Evolutionary conservation across 2,113 vertebrate species (phyloP).

Genomic region (Percopsis transmontana): DNA sequence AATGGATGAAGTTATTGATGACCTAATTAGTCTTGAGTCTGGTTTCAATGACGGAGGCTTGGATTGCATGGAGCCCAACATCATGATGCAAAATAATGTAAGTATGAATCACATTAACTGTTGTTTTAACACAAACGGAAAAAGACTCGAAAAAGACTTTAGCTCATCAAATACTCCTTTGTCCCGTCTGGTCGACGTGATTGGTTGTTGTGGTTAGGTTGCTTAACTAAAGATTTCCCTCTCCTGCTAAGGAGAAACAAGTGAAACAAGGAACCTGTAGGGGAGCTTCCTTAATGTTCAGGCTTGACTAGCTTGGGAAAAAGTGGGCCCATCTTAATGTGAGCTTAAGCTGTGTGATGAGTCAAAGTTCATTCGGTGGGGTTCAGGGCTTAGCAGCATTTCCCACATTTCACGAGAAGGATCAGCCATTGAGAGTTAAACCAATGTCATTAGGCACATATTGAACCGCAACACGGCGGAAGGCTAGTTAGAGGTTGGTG

Average conservation of each 20-base stretch:
- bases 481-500: constrained; percentile 26
- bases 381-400: constrained; percentile 67
- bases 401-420: constrained; percentile 54
- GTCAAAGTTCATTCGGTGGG: constrained; percentile 86
- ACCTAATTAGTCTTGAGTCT: constrained; percentile 90
- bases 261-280: constrained; percentile 19
- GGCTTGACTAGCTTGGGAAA: constrained; percentile 62
- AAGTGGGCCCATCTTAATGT: constrained; percentile 65
- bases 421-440: constrained; percentile 62
- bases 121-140: neutral
- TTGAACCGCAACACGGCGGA: neutral
- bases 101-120: constrained; percentile 73
- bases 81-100: constrained; percentile 91
- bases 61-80: constrained; percentile 84
- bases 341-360: constrained; percentile 85
- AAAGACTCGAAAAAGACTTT: too few relatives aligned
- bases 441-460: constrained; percentile 30
- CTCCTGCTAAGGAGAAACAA: constrained; percentile 8
- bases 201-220: constrained; percentile 2
- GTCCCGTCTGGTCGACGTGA: neutral
- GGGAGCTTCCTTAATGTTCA: constrained; percentile 16
- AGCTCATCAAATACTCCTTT: too few relatives aligned
- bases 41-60: constrained; percentile 90
- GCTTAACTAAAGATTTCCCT: constrained; percentile 17
- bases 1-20: constrained; percentile 94